A percentile compares a stretch with the other conserved stretches of the same genome.
Evolutionary conservation across 2,797 vertebrate species (phyloP).

Genomic region (Enteromius unitaeniatus): DNA sequence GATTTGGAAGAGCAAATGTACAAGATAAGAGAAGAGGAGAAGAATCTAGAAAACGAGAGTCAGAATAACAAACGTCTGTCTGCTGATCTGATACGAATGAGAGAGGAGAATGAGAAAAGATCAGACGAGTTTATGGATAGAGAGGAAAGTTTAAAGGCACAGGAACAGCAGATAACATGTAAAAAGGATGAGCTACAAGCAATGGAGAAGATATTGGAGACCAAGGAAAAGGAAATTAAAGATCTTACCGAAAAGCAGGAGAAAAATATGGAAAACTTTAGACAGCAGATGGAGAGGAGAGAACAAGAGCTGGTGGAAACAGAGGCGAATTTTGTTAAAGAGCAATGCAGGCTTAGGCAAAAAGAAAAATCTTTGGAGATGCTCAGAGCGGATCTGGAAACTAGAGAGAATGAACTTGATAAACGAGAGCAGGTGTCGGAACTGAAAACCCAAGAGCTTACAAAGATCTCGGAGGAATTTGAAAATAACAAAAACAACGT

Average conservation of each 20-base stretch:
- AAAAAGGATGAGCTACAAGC: slow-evolving; percentile 39
- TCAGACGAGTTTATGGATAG: slow-evolving; percentile 10
- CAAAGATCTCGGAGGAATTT: slow-evolving; percentile 41
- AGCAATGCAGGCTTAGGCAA: slow-evolving; percentile 43
- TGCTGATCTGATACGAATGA: slow-evolving; percentile 39
- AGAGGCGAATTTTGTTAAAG: slow-evolving; percentile 39
- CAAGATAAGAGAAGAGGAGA: slow-evolving; percentile 47
- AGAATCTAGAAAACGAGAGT: slow-evolving; percentile 37
- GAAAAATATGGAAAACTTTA: slow-evolving; percentile 41
- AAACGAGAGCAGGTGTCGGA: slow-evolving; percentile 41
- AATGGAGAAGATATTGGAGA: slow-evolving; percentile 38
- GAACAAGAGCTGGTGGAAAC: slow-evolving; percentile 18
- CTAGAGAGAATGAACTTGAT: slow-evolving; percentile 39
- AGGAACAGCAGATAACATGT: slow-evolving; percentile 33
- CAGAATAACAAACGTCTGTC: slow-evolving; percentile 18
- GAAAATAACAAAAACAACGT: slow-evolving; percentile 39
- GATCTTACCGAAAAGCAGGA: slow-evolving; percentile 50
- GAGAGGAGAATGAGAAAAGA: slow-evolving; percentile 32
- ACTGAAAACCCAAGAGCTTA: slow-evolving; percentile 39
- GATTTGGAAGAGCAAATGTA: slow-evolving; percentile 41
- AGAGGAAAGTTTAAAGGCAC: slow-evolving; percentile 31
- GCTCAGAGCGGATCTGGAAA: slow-evolving; percentile 34
- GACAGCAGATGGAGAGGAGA: slow-evolving; percentile 41
- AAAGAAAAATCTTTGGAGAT: slow-evolving; percentile 27
- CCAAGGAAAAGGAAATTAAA: slow-evolving; percentile 26